These are phyloP conservation scores for Equus quagga DNA, from an alignment of 2,113 vertebrate species.

Conservation along the genomic window DNA sequence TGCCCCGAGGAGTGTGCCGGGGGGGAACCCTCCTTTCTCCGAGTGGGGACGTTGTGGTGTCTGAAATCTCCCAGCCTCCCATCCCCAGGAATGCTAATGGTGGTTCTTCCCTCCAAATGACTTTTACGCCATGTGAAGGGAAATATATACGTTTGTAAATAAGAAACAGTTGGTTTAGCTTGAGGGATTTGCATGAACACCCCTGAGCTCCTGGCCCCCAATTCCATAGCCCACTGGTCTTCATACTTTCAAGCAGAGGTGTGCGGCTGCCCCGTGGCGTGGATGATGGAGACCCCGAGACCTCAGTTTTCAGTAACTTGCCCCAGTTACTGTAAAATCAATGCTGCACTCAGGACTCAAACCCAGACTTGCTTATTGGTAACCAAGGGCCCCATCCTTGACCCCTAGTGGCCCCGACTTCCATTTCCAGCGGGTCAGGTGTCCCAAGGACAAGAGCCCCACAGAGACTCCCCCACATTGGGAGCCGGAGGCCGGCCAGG, in stretches of 20 bases:
- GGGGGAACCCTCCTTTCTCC: background rate
- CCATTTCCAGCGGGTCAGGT: accelerated
- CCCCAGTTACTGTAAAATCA: background rate
- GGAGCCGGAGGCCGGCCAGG: accelerated
- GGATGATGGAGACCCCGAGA: background rate
- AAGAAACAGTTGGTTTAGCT: accelerated
- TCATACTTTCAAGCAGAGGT: accelerated
- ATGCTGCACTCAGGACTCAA: background rate
- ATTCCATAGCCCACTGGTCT: accelerated
- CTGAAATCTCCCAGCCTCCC: background rate
- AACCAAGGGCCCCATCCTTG: accelerated
- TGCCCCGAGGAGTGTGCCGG: accelerated
- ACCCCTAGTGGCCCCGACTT: accelerated
- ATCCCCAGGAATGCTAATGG: background rate
- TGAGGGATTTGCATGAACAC: accelerated
- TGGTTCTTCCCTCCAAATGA: background rate
- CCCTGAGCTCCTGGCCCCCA: accelerated
- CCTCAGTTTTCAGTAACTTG: background rate
- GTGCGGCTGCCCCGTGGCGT: accelerated
- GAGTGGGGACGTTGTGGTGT: accelerated
- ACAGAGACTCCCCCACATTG: accelerated
- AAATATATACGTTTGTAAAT: accelerated
- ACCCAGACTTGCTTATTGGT: too few relatives aligned
- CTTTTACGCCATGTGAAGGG: too few relatives aligned
- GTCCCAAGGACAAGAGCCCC: background rate